A percentile compares a stretch with the other conserved stretches of the same genome.
phyloP scores from a whole-genome alignment of 2,113 vertebrate genomes.

The Pteruthius melanotis region DNA sequence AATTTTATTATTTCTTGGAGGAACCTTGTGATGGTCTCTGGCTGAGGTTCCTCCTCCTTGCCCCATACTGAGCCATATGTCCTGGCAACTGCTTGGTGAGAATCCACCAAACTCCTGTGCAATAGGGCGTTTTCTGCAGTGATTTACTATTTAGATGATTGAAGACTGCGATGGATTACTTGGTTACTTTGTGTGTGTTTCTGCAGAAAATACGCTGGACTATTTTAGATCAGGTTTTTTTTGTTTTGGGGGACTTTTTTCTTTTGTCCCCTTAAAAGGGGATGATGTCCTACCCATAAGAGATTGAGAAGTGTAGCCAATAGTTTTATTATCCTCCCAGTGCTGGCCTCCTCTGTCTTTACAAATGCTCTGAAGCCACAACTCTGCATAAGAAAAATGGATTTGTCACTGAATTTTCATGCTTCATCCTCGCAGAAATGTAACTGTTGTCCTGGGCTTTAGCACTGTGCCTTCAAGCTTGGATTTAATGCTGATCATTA shows the following conservation, averaged over 20 bases:
- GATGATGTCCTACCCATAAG: not conserved
- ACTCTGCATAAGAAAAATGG: conserved; percentile 68
- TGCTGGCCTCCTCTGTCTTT: conserved; percentile 35
- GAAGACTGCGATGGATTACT: not conserved
- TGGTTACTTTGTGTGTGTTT: not conserved
- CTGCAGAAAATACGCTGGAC: not conserved
- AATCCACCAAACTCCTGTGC: not conserved
- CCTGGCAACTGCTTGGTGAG: not conserved
- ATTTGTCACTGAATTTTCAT: conserved; percentile 72
- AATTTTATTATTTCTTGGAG: not conserved
- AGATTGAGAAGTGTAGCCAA: not conserved
- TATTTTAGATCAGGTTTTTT: not conserved
- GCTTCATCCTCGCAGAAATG: conserved; percentile 66
- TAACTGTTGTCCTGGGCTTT: conserved; percentile 73
- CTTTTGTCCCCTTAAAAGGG: not conserved
- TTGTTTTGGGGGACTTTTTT: not conserved
- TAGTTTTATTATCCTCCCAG: not conserved
- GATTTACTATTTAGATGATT: not conserved
- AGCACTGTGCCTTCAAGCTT: conserved; percentile 63
- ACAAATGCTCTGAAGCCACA: conserved; percentile 41
- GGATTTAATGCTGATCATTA: conserved; percentile 70
- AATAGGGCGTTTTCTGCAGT: not conserved
- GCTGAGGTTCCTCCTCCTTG: not conserved
- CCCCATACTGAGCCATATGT: not conserved
- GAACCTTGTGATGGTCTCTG: not conserved